Conservation (phyloP, 2,113 vertebrate genomes). For the Amblyornis subalaris region DNA sequence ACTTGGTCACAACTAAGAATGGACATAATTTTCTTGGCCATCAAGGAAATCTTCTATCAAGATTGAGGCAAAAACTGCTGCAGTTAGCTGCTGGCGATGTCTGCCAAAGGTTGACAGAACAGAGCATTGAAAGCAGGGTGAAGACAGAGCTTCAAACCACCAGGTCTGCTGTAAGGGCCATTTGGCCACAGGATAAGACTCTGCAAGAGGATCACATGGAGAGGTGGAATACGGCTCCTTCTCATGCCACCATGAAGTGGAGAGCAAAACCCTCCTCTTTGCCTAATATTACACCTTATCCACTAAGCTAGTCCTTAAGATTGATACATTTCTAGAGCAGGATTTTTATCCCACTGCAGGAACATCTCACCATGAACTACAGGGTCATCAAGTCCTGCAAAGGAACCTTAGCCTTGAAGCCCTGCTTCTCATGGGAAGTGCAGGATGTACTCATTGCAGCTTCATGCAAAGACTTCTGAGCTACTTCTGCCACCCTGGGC, state of each 20-base stretch:
- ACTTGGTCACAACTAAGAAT: neutral
- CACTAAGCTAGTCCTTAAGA: neutral
- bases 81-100: neutral
- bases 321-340: neutral
- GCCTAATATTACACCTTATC: neutral
- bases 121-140: neutral
- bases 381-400: fast-evolving
- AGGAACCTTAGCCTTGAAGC: neutral
- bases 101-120: neutral
- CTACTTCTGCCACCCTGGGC: neutral
- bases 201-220: neutral
- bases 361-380: neutral
- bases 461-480: neutral
- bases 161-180: neutral
- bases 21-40: neutral
- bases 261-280: neutral
- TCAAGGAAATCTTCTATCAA: neutral
- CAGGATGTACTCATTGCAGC: neutral
- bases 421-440: neutral
- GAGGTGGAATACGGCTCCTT: neutral
- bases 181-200: neutral
- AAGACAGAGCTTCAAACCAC: neutral
- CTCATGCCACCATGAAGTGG: neutral
- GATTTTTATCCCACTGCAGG: neutral
- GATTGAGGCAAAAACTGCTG: neutral